Conservation (phyloP, 2,113 vertebrate species). For the Crypturellus undulatus region DNA sequence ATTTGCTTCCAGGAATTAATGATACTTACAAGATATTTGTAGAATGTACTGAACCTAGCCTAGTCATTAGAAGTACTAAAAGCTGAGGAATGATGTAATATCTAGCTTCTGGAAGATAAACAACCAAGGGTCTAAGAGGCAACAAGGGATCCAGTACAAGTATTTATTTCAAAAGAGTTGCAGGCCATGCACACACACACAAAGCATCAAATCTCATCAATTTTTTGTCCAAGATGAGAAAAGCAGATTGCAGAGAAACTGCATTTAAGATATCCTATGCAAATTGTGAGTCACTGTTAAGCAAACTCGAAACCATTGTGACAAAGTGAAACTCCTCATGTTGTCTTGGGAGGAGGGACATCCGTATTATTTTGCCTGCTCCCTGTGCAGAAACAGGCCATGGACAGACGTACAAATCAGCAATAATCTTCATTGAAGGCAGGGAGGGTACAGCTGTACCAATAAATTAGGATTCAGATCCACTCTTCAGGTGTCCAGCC, state of each 20-base stretch:
- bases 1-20: neutral
- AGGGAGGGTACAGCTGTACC: neutral
- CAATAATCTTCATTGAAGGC: neutral
- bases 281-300: neutral
- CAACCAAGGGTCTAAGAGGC: neutral
- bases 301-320: neutral
- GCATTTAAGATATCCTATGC: neutral
- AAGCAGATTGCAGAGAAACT: neutral
- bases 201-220: neutral
- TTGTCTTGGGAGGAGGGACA: too few relatives aligned
- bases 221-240: neutral
- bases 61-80: neutral
- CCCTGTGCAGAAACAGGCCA: neutral
- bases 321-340: neutral
- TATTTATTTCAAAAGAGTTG: neutral
- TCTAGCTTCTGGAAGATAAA: neutral
- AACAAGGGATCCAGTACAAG: neutral
- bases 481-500: neutral
- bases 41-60: neutral
- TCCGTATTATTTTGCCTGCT: neutral
- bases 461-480: neutral
- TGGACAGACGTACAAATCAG: neutral
- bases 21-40: neutral
- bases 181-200: neutral
- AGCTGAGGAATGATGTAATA: neutral